Evolutionary conservation across 1,140 invertebrate genomes (phyloP).

Genomic region (Ips typographus): DNA sequence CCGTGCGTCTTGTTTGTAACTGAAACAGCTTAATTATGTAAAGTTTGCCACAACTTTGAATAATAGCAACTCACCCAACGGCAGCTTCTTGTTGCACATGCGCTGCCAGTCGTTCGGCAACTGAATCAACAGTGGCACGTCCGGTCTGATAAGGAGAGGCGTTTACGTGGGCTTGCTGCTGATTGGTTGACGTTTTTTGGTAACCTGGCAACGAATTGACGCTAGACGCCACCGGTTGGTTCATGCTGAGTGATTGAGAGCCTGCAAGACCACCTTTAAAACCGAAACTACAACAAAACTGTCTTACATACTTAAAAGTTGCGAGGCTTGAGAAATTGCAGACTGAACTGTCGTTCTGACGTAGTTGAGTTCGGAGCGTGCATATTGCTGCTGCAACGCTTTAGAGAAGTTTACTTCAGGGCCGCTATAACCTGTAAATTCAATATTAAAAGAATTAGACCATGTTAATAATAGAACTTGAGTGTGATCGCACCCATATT

Average conservation of each 20-base stretch:
- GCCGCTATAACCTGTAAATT: conserved; percentile 38
- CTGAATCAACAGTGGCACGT: conserved; percentile 21
- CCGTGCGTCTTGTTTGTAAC: conserved; percentile 39
- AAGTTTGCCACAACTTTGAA: not conserved
- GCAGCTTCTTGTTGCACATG: conserved; percentile 28
- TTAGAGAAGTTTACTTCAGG: conserved; percentile 42
- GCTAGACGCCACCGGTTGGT: conserved; percentile 19
- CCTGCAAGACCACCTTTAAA: conserved; percentile 4
- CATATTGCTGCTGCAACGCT: conserved; percentile 41
- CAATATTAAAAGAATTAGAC: too few species aligned
- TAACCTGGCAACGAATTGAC: conserved; percentile 33
- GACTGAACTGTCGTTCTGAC: conserved; percentile 33
- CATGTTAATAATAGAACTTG: not conserved
- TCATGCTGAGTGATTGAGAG: conserved; percentile 13
- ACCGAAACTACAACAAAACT: not conserved
- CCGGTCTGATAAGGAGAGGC: conserved; percentile 16
- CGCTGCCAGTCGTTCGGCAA: conserved; percentile 28
- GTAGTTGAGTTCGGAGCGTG: conserved; percentile 36
- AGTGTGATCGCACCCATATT: conserved; percentile 43
- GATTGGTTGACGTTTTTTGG: conserved; percentile 27
- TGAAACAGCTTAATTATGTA: not conserved
- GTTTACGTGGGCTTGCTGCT: conserved; percentile 18
- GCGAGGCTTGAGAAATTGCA: conserved; percentile 32
- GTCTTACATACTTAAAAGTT: conserved; percentile 22
- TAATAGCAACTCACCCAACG: not conserved